These are phyloP conservation scores for Pygoscelis adeliae DNA, from an alignment of 2,113 vertebrate genomes.

Conservation along the genomic window DNA sequence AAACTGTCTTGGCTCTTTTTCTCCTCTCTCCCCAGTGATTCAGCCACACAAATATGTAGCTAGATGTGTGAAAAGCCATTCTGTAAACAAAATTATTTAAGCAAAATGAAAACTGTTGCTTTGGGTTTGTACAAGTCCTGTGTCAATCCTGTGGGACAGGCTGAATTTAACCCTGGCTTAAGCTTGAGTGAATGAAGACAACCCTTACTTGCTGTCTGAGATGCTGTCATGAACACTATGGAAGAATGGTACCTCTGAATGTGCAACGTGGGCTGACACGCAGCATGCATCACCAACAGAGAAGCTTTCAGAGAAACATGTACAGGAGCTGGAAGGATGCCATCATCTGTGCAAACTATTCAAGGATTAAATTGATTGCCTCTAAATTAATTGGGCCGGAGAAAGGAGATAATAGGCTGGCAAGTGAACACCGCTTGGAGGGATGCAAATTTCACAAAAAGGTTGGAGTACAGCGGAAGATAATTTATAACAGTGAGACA, in stretches of 20 bases:
- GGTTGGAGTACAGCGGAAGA: neutral
- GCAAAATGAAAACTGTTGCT: neutral
- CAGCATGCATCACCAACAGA: neutral
- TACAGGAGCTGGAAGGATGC: neutral
- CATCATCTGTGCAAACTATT: neutral
- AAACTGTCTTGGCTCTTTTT: neutral
- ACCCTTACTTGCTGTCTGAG: neutral
- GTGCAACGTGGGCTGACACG: fast-evolving
- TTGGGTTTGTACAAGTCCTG: neutral
- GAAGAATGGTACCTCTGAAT: neutral
- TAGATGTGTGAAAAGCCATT: neutral
- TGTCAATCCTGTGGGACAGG: neutral
- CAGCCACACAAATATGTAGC: neutral
- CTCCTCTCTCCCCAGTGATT: neutral
- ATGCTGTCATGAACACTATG: neutral
- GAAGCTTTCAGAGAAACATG: neutral
- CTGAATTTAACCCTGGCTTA: neutral
- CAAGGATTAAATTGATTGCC: neutral
- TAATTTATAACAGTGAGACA: neutral
- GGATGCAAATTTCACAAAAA: neutral
- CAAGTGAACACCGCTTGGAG: neutral
- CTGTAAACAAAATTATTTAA: neutral
- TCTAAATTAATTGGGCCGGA: neutral
- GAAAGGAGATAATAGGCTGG: neutral
- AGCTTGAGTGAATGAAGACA: neutral